Percentiles rank a stretch among this genome's conserved stretches.
These are phyloP conservation scores for Cheilosia urbana DNA, from an alignment of 2,888 invertebrate species.

Conservation along the genomic window DNA sequence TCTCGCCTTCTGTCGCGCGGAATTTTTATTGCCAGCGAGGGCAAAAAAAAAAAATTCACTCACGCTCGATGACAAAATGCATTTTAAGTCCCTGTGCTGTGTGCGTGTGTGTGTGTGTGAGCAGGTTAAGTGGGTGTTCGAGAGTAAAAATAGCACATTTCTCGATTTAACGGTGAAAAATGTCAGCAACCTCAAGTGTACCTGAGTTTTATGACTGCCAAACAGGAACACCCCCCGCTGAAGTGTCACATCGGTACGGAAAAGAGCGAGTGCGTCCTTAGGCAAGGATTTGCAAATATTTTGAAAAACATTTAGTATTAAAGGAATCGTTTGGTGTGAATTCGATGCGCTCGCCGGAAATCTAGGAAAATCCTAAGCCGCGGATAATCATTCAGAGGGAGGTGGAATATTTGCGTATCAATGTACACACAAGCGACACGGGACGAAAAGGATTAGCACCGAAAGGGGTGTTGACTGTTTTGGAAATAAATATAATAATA, in stretches of 20 bases:
- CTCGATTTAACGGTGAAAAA: conserved; percentile 19
- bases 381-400: conserved; percentile 11
- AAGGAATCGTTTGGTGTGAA: conserved; percentile 19
- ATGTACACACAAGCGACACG: conserved; percentile 25
- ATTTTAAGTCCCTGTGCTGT: conserved; percentile 18
- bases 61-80: conserved; percentile 20
- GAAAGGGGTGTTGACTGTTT: conserved; percentile 69
- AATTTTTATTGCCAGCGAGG: conserved; percentile 61
- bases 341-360: conserved; percentile 51
- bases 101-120: background rate
- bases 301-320: conserved; percentile 68
- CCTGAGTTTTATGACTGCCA: conserved; percentile 60
- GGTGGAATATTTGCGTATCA: conserved; percentile 32
- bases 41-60: conserved; percentile 1
- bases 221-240: conserved; percentile 55
- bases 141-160: conserved; percentile 8
- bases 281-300: conserved; percentile 69
- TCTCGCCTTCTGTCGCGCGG: conserved; percentile 56
- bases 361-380: conserved; percentile 41
- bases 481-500: conserved; percentile 66
- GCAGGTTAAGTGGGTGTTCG: conserved; percentile 57
- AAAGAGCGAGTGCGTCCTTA: conserved; percentile 33
- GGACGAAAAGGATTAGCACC: conserved; percentile 48
- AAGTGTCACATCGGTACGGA: conserved; percentile 24
- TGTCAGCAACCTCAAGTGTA: conserved; percentile 19